These are phyloP conservation scores for Agrypnia vestita DNA, from an alignment of 1,140 invertebrate genomes.

Conservation along the genomic window DNA sequence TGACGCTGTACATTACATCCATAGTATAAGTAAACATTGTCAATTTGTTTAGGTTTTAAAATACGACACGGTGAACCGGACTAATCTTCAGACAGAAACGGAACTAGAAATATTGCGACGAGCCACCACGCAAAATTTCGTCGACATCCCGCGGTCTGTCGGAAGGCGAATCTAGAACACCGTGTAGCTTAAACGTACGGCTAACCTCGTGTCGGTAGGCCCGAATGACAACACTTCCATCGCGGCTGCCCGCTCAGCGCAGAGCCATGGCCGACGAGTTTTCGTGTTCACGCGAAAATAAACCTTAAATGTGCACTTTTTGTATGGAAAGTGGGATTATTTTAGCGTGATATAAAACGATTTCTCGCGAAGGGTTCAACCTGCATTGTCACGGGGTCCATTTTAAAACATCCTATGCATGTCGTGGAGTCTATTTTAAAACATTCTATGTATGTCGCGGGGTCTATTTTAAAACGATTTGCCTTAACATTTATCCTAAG, in stretches of 20 bases:
- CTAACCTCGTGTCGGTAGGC: background rate
- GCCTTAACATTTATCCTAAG: constrained; percentile 5
- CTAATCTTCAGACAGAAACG: background rate
- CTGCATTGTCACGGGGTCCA: no score
- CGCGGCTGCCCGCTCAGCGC: background rate
- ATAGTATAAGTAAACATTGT: constrained; percentile 52
- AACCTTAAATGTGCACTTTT: no score
- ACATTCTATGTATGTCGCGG: no score
- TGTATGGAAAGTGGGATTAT: no score
- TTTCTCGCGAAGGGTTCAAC: no score
- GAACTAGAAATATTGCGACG: constrained; percentile 56
- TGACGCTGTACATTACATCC: constrained; percentile 55
- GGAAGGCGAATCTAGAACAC: background rate
- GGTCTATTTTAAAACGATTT: background rate
- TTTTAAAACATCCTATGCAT: no score
- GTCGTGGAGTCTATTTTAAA: no score
- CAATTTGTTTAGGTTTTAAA: constrained; percentile 36
- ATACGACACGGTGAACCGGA: background rate
- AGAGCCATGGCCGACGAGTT: background rate
- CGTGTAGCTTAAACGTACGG: background rate
- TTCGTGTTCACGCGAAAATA: no score
- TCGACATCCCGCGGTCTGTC: background rate
- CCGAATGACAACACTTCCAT: background rate
- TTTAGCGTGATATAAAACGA: no score
- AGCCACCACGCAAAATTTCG: constrained; percentile 56